Evolutionary conservation across 2,113 vertebrate species (phyloP).

Genomic region (Mystacornis crossleyi): DNA sequence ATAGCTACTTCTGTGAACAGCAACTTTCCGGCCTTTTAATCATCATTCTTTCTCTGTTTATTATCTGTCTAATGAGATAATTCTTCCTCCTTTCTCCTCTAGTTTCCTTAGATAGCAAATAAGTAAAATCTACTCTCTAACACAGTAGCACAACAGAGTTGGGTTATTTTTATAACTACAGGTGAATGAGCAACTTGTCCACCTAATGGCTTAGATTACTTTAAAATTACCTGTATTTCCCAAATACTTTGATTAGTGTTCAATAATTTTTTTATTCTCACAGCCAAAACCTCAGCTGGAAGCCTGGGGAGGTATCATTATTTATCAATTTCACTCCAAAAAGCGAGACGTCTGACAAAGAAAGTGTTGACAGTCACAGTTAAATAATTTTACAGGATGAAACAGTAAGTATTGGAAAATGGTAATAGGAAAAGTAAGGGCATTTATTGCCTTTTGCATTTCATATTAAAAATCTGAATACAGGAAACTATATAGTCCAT

Average conservation of each 20-base stretch:
- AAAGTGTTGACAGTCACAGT: background rate
- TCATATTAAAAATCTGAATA: conserved; percentile 2
- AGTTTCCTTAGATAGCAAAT: background rate
- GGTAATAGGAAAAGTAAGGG: background rate
- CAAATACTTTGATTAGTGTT: background rate
- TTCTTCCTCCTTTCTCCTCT: background rate
- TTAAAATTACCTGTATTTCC: background rate
- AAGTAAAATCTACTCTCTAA: background rate
- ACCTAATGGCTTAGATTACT: background rate
- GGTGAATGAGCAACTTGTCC: background rate
- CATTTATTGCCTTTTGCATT: background rate
- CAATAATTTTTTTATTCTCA: background rate
- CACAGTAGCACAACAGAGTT: background rate
- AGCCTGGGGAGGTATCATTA: background rate
- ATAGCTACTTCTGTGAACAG: background rate
- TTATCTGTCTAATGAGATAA: background rate
- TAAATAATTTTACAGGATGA: background rate
- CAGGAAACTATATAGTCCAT: background rate
- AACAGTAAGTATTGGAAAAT: background rate
- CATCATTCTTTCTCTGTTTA: background rate
- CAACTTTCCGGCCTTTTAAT: background rate
- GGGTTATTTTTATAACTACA: background rate
- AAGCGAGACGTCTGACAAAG: background rate
- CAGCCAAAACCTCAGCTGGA: background rate
- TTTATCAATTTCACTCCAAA: background rate